A percentile compares a stretch with the other conserved stretches of the same genome.
phyloP scores from a whole-genome alignment of 1,140 invertebrate species.

The Mamestra configurata region DNA sequence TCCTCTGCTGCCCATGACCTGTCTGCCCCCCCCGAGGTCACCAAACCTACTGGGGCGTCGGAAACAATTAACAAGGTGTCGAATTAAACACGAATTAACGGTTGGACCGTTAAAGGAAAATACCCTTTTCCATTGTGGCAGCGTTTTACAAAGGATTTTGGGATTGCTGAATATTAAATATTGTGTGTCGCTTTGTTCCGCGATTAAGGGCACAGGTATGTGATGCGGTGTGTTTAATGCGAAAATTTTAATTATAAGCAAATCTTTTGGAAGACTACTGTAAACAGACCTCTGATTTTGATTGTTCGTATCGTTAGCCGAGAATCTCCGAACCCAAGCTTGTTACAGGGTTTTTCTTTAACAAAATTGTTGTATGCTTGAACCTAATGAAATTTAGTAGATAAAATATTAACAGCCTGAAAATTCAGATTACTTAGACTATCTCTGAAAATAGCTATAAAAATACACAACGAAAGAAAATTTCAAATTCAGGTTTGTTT shows the following conservation, averaged over 20 bases:
- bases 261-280: conserved; percentile 38
- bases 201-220: conserved; percentile 76
- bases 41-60: conserved; percentile 84
- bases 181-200: conserved; percentile 80
- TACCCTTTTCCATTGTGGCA: conserved; percentile 85
- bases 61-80: conserved; percentile 88
- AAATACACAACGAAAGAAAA: no score
- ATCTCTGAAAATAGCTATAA: no score
- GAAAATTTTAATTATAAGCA: conserved; percentile 63
- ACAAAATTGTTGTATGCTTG: not conserved
- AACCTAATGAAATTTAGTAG: no score
- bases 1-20: conserved; percentile 72
- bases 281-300: conserved; percentile 39
- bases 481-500: no score
- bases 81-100: conserved; percentile 88
- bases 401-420: no score
- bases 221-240: conserved; percentile 54
- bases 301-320: conserved; percentile 22
- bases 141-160: conserved; percentile 84
- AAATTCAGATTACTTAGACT: no score
- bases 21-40: conserved; percentile 75
- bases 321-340: not conserved
- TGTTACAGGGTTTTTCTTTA: not conserved
- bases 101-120: conserved; percentile 84
- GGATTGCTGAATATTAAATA: conserved; percentile 86